Evolutionary conservation across 2,888 invertebrate genomes (phyloP).

Genomic region (Prionchulus punctatus): DNA sequence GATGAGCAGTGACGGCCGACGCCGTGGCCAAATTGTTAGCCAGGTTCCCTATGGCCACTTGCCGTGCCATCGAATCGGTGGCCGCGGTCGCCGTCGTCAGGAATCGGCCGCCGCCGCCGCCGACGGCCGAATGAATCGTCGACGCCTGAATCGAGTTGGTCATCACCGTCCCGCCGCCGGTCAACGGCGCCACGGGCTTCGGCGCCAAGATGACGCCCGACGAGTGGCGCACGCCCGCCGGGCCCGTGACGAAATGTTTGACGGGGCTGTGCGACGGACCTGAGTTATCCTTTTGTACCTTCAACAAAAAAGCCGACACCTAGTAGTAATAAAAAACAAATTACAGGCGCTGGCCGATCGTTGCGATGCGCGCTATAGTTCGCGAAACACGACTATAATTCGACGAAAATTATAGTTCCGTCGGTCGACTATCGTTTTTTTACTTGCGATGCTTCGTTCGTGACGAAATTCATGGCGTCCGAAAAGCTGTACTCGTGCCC

Average conservation of each 20-base stretch:
- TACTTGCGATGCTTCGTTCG: not conserved
- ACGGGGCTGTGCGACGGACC: conserved; percentile 7
- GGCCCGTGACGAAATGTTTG: conserved; percentile 10
- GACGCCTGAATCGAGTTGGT: too few species aligned
- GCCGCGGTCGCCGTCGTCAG: not conserved
- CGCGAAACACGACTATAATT: not conserved
- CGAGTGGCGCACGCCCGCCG: not conserved
- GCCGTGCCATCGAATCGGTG: not conserved
- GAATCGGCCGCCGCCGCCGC: not conserved
- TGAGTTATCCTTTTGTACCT: not conserved
- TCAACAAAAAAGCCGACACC: not conserved
- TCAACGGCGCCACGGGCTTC: not conserved
- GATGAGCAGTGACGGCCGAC: conserved; percentile 3
- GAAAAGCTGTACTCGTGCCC: conserved; percentile 9
- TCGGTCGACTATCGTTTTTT: too few species aligned
- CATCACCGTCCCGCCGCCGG: too few species aligned
- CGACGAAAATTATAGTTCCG: too few species aligned
- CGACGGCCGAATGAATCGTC: too few species aligned
- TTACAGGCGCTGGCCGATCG: too few species aligned
- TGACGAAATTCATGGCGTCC: conserved; percentile 1
- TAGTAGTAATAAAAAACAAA: too few species aligned
- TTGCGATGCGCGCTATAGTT: not conserved
- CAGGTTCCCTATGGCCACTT: not conserved
- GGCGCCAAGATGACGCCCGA: not conserved
- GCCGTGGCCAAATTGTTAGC: not conserved